These are phyloP conservation scores for Astropecten irregularis DNA, from an alignment of 53 echinoderm and acorn worm genomes.

Conservation along the genomic window DNA sequence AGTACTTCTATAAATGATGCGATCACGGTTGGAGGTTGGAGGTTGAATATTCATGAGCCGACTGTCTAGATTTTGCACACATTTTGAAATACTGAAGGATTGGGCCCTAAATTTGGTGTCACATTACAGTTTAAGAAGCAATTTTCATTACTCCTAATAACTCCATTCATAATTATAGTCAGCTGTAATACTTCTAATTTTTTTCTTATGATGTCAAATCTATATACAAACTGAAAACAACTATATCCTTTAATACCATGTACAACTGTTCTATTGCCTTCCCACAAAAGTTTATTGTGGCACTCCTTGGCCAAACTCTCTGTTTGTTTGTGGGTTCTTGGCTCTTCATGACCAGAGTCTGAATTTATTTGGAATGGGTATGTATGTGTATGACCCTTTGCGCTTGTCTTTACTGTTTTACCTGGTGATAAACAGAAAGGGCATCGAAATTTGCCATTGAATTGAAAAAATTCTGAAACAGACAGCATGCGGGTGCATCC, in stretches of 20 bases:
- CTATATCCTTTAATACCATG: slow-evolving; percentile 26
- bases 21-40: no score
- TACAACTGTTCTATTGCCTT: neutral
- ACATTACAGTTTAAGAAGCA: slow-evolving; percentile 52
- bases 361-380: slow-evolving; percentile 41
- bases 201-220: slow-evolving; percentile 45
- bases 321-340: slow-evolving; percentile 16
- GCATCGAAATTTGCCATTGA: no score
- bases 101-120: neutral
- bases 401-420: neutral
- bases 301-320: neutral
- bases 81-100: slow-evolving; percentile 31
- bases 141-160: slow-evolving; percentile 32
- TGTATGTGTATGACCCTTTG: slow-evolving; percentile 27
- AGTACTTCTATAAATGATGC: no score
- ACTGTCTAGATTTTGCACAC: slow-evolving; percentile 35
- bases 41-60: slow-evolving; percentile 47
- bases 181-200: neutral
- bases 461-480: no score
- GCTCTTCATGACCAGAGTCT: slow-evolving; percentile 1
- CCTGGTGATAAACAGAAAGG: slow-evolving; percentile 39
- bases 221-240: neutral
- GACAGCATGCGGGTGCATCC: no score
- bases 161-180: slow-evolving; percentile 49
- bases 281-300: neutral